These are phyloP conservation scores for Drosophila acutilabella DNA, from an alignment of 2,888 invertebrate genomes.

Conservation along the genomic window DNA sequence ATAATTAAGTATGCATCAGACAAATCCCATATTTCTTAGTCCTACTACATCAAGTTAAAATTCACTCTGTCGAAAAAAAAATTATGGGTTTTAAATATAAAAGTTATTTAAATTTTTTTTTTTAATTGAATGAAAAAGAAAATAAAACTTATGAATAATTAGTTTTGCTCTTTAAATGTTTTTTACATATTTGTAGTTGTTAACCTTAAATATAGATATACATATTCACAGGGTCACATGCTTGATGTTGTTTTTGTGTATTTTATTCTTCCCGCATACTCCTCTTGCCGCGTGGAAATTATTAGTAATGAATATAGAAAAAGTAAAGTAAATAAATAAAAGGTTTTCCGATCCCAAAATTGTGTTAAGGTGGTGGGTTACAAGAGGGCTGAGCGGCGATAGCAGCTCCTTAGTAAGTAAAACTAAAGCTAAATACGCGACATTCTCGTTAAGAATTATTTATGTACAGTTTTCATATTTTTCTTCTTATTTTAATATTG, in stretches of 20 bases:
- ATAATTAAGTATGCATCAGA: slow-evolving; percentile 13
- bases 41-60: slow-evolving; percentile 30
- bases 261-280: slow-evolving; percentile 5
- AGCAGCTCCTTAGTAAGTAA: slow-evolving; percentile 24
- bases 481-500: slow-evolving; percentile 15
- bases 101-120: neutral
- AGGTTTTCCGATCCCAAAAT: slow-evolving; percentile 5
- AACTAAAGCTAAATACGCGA: slow-evolving; percentile 42
- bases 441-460: slow-evolving; percentile 21
- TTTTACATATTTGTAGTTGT: neutral
- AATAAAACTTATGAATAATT: neutral
- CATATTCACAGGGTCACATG: slow-evolving; percentile 56
- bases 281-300: neutral
- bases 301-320: slow-evolving; percentile 9
- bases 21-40: slow-evolving; percentile 8
- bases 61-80: slow-evolving; percentile 8
- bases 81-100: neutral
- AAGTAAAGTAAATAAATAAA: slow-evolving; percentile 11
- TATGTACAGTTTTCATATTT: slow-evolving; percentile 33
- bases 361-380: slow-evolving; percentile 11
- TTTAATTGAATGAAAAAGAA: neutral
- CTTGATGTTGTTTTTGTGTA: slow-evolving; percentile 3
- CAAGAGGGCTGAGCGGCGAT: neutral
- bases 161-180: neutral
- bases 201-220: slow-evolving; percentile 29